Evolutionary conservation across 2,113 vertebrate species (phyloP).

Genomic region (Larimichthys crocea): DNA sequence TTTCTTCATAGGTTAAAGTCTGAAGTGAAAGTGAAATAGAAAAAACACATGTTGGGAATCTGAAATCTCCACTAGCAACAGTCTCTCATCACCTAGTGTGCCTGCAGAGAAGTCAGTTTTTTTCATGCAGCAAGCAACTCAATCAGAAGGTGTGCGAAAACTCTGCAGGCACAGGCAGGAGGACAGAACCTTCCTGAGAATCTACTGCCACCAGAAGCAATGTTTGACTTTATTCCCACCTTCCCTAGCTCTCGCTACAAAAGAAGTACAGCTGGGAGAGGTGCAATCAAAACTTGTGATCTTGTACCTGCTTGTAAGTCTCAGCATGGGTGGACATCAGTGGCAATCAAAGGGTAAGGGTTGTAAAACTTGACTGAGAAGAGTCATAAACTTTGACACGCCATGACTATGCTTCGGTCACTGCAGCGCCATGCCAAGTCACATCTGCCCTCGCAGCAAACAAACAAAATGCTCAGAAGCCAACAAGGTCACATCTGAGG

Average conservation of each 20-base stretch:
- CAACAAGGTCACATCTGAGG: not conserved
- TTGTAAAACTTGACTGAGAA: not conserved
- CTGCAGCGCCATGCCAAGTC: not conserved
- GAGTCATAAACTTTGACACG: not conserved
- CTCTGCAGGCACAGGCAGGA: conserved; percentile 12
- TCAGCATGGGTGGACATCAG: not conserved
- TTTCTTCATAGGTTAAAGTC: not conserved
- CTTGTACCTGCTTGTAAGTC: not conserved
- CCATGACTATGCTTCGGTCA: not conserved
- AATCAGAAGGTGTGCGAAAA: conserved; percentile 3
- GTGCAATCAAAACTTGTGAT: conserved; percentile 4
- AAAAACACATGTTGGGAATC: not conserved
- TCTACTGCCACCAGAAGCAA: not conserved
- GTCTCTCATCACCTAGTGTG: conserved; percentile 5
- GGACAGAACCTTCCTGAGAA: conserved; percentile 10
- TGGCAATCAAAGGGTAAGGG: not conserved
- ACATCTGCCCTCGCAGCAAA: not conserved
- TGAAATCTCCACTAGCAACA: not conserved
- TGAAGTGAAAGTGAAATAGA: not conserved
- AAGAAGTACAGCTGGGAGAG: not conserved
- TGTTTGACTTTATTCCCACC: not conserved
- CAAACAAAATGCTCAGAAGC: not conserved
- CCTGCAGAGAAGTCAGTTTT: conserved; percentile 23
- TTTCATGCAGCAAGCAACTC: conserved; percentile 19
- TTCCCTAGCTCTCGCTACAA: not conserved